Evolutionary conservation across 2,113 vertebrate species (phyloP).

Genomic region (Cepphus grylle): DNA sequence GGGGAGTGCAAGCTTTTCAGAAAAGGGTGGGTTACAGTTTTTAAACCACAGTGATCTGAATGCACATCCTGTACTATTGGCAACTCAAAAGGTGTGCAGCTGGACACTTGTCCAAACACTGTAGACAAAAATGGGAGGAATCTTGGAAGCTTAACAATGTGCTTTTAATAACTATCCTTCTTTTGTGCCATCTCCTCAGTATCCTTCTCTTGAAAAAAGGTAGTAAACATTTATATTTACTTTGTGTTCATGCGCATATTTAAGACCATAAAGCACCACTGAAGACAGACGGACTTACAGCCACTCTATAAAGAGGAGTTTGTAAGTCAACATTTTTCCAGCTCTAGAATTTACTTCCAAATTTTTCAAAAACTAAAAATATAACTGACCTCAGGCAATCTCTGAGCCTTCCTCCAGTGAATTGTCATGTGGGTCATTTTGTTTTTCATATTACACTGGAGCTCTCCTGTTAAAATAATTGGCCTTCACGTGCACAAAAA

Average conservation of each 20-base stretch:
- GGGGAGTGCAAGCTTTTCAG: neutral
- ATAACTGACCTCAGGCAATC: neutral
- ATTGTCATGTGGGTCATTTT: neutral
- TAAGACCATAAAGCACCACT: neutral
- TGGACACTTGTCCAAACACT: neutral
- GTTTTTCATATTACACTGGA: neutral
- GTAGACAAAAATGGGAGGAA: neutral
- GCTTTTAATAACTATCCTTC: neutral
- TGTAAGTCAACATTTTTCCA: neutral
- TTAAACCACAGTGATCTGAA: neutral
- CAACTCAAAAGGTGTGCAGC: neutral
- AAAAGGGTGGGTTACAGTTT: neutral
- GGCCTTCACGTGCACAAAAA: neutral
- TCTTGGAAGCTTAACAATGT: neutral
- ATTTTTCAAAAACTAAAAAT: neutral
- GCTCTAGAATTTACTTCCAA: neutral
- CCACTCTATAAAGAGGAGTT: neutral
- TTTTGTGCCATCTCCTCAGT: neutral
- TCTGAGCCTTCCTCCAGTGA: neutral
- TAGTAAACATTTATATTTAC: neutral
- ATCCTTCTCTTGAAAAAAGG: neutral
- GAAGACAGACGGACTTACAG: neutral
- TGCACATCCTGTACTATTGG: neutral
- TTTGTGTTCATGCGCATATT: neutral
- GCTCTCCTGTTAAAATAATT: conserved; percentile 10